Evolutionary conservation across 1,140 invertebrate genomes (phyloP), one percentile per base, ranked within the genome.

Genomic region (Anthonomus grandis): DNA sequence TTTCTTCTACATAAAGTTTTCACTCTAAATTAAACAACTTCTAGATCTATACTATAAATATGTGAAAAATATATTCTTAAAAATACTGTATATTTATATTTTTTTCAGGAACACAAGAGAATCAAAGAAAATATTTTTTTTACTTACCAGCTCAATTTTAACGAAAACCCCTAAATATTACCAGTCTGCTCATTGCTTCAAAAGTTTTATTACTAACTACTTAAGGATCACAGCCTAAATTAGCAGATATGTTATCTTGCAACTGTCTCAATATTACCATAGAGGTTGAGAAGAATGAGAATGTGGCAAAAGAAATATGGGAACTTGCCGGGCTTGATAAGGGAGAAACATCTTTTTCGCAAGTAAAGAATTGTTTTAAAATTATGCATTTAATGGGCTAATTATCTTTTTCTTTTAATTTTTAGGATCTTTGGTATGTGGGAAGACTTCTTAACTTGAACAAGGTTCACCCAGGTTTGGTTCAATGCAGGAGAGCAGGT

Each of bases 211-310:
- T n/a, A n/a, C n/a, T n/a, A n/a, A n/a, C n/a, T n/a, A n/a, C n/a
- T n/a, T n/a, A n/a, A n/a, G n/a, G n/a, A n/a, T n/a, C n/a, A n/a
- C n/a, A n/a, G n/a, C n/a, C n/a, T n/a, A n/a, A n/a, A n/a, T n/a
- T n/a, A n/a, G n/a, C n/a, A n/a, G n/a, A 48, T 5, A 69, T 67
- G 64, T 59, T 74, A 37, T 64, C 73, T 34, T 80, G 78, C 57
- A 76, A 77, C 63, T 80, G 78, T 66, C 67, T 79, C 41, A 79
- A 80, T 64, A 72, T 80, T 18, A 70, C 72, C 36, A 76, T 80
- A 45, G 74, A 71, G 62, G 70, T 71, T 21, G 71, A 72, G 55
- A 67, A 61, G 22, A 65, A 58, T 55, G 71, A 76, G 61, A 62
- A 70, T 23, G 63, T 64, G 44, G 60, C 75, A 57, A 70, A 68